Evolutionary conservation across 2,797 vertebrate genomes (phyloP), one percentile per base, ranked within the genome.

Genomic region (Muraenolepis orangiensis): DNA sequence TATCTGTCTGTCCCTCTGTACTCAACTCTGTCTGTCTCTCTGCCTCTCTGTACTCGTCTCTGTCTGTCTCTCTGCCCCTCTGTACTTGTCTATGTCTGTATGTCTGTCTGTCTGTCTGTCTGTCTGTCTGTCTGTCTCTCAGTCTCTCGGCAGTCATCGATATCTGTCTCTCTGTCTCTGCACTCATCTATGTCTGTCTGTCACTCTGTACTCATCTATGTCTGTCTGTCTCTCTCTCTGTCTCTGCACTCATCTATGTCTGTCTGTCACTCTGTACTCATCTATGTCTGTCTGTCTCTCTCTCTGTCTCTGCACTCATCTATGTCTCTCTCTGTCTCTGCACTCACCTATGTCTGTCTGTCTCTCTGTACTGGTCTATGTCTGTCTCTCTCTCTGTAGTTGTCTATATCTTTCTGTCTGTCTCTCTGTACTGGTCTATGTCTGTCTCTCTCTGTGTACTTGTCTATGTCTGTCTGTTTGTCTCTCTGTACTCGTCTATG

Each of bases 391-490:
- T 79, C 76, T 57, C 32, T 78, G 72, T 84, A 23, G 1, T 26
- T n/a, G 0, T 61, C 51, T 26, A n/a, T n/a, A n/a, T 23, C 46
- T 57, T 18, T 57, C 94, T 94, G n/a, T 70, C 72, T 75, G 66
- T 42, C 28, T 79, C 76, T 57, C 32, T 78, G 72, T 84, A 23
- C 7, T 26, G n/a, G 0, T 61, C 51, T 26, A n/a, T n/a, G 51
- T 23, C 46, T 57, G 46, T 57, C 94, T 94, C 93, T 93, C 94
- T 72, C 71, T 77, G 64, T 94, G 93, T 95, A 90, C 93, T 92
- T 94, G 93, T 93, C 93, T 93, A n/a, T n/a, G 93, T 95, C 94
- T 95, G 94, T 96, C 95, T 94, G 94, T 94, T 93, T 93, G 94
- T 92, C 91, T 69, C 89, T 94, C 88, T 80, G 70, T 79, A 79